phyloP scores from a whole-genome alignment of 2,888 invertebrate species.

The Nemotelus nigrinus region DNA sequence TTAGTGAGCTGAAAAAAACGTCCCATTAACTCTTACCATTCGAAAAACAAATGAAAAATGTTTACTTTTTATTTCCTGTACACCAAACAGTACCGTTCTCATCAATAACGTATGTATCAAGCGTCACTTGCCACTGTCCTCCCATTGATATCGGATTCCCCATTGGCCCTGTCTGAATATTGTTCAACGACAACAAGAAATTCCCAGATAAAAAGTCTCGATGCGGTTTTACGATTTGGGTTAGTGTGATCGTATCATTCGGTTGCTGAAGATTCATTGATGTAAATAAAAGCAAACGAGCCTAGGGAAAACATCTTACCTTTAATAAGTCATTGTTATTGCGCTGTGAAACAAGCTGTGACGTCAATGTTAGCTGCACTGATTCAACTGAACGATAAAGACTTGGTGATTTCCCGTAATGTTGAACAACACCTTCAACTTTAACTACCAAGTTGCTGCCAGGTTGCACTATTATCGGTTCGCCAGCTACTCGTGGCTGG shows the following conservation, averaged over 20 bases:
- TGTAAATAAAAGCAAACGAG: neutral
- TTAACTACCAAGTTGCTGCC: conserved; percentile 90
- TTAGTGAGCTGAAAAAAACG: conserved; percentile 56
- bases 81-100: conserved; percentile 87
- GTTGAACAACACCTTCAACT: conserved; percentile 91
- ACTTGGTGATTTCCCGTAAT: conserved; percentile 72
- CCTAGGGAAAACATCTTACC: conserved; percentile 15
- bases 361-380: conserved; percentile 76
- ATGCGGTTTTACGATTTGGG: conserved; percentile 87
- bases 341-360: conserved; percentile 69
- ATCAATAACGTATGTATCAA: conserved; percentile 88
- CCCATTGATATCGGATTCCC: conserved; percentile 66
- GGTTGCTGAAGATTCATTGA: conserved; percentile 48
- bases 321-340: conserved; percentile 51
- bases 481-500: conserved; percentile 80
- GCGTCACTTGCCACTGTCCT: conserved; percentile 78
- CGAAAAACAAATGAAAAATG: conserved; percentile 57
- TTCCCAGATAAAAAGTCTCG: conserved; percentile 95
- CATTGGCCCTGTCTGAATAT: conserved; percentile 50
- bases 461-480: conserved; percentile 84
- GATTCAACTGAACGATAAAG: conserved; percentile 77
- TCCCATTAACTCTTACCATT: conserved; percentile 22
- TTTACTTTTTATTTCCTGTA: conserved; percentile 83
- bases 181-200: conserved; percentile 73
- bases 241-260: conserved; percentile 68